Evolutionary conservation across 2,888 invertebrate genomes (phyloP), one percentile per base, ranked within the genome.

Genomic region (Hirtodrosophila trivittata): DNA sequence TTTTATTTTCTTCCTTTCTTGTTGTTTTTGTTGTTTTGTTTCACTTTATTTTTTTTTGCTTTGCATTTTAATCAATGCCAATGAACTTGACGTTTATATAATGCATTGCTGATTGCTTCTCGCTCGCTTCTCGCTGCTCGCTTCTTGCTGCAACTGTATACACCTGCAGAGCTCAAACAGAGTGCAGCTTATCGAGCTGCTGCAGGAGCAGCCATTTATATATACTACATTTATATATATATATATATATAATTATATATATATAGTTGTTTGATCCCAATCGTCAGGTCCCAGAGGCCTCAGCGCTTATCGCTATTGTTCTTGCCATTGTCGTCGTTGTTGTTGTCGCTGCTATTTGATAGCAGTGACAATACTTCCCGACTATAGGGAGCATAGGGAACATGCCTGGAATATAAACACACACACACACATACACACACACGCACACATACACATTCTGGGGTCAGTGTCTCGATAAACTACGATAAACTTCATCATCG

Each of bases 31-130:
- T 50, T 43, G 46, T 49, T 32, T 45, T 43, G 45, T 46, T 56
- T 37, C 45, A 25, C 21, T 62, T 60, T 32, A 38, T 60, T 62
- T 49, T 30, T 39, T 52, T 69, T 63, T 49, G 38, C 42, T 67
- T 60, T 64, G 71, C 64, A 65, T 75, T 77, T 75, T 64, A 75
- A 81, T 84, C 68, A 82, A 75, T 82, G 81, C 80, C 83, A 82
- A 78, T 82, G 73, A 81, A 81, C 73, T 83, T 83, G 76, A 69
- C 45, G 76, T 69, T 75, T 75, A 75, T 59, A 66, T 54, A 83
- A 59, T 58, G 60, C 63, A 59, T 60, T 46, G 68, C 47, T 52
- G 56, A 55, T 18, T 60, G 18, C 56, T 38, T 32, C 21, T 45
- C 30, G 12, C 43, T 35, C 35, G 41, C 47, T 21, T 37, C 18